Base-by-base conservation (phyloP, 2,888 invertebrate species). In the Eucriotettix oculatus region DNA sequence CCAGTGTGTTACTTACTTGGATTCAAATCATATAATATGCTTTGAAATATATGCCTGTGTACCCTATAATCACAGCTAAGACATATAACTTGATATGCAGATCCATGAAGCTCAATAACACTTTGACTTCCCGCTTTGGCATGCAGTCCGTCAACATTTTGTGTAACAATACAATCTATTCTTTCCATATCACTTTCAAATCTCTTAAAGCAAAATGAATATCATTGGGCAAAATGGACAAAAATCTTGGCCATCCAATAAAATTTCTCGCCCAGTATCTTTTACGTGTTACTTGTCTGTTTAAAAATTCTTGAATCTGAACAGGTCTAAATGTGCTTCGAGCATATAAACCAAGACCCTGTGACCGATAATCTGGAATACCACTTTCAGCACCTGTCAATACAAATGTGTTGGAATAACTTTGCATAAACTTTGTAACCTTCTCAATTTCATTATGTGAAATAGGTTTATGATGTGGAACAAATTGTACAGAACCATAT, bases 221-320 rank as follows among this genome's bases (percentile, higher is more conserved):
- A 1, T 71, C 69, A 73, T 97, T 99, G 3, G 96, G 96, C 69
- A 82, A 73, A 14, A 85, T 77, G 16, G 76, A 73, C 17, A 91
- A 90, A 73, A 98, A 96, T 62, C 80, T 70, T 56, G 84, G 82
- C 97, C 97, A 98, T 0, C 91, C 97, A 12, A 94, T 79, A 74
- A 84, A 98, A 75, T 97, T 98, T 65, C 98, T 80, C 0, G 97
- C 94, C 98, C 97, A 98, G 71, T 95, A 97, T 59, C 94, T 78
- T 72, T 85, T 84, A 59, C 93, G 79, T 0, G 82, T 75, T 65
- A 76, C 73, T 5, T 82, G 75, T 42, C 82, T 85, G 65, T 80
- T 80, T 0, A 88, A 72, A 76, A 95, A 97, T 65, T 95, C 90
- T 73, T 85, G 83, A 70, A 90, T 89, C 66, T 88, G 85, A 42